phyloP scores from a whole-genome alignment of 1,140 invertebrate genomes.

The Dufourea novaeangliae region DNA sequence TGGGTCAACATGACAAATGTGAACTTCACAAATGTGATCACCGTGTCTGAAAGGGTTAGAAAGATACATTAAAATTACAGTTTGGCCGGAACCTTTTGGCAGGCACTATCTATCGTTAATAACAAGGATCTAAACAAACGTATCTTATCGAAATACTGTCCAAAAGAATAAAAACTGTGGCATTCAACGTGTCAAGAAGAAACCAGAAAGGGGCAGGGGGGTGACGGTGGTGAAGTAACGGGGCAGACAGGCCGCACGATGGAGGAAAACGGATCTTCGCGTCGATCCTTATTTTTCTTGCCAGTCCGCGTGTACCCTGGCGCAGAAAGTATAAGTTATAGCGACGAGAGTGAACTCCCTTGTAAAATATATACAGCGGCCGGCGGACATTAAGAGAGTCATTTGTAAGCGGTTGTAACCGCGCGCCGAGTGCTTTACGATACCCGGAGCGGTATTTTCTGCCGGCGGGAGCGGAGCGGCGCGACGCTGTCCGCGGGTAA shows the following conservation, averaged over 20 bases:
- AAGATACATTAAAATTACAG: no score
- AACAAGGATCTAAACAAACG: no score
- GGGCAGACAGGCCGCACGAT: constrained; percentile 24
- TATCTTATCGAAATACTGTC: no score
- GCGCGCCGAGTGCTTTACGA: constrained; percentile 56
- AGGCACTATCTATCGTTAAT: no score
- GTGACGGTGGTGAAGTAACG: constrained; percentile 40
- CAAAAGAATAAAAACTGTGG: no score
- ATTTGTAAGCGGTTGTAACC: constrained; percentile 66
- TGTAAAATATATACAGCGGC: constrained; percentile 66
- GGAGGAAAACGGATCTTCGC: constrained; percentile 49
- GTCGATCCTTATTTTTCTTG: constrained; percentile 54
- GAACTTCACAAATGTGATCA: no score
- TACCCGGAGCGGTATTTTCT: constrained; percentile 43
- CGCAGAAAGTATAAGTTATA: constrained; percentile 61
- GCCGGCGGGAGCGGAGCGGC: constrained; percentile 2
- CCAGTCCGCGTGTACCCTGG: neutral
- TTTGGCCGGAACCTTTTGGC: no score
- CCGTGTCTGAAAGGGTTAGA: no score
- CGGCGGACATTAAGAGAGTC: constrained; percentile 63
- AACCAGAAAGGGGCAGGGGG: neutral
- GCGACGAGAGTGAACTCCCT: constrained; percentile 53
- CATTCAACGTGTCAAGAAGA: constrained; percentile 19
- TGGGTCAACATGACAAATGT: no score
- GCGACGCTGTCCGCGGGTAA: constrained; percentile 11